Percentiles rank a stretch among this genome's conserved stretches.
Conservation (phyloP, 2,113 vertebrate genomes). For the Sinocyclocheilus anophthalmus region DNA sequence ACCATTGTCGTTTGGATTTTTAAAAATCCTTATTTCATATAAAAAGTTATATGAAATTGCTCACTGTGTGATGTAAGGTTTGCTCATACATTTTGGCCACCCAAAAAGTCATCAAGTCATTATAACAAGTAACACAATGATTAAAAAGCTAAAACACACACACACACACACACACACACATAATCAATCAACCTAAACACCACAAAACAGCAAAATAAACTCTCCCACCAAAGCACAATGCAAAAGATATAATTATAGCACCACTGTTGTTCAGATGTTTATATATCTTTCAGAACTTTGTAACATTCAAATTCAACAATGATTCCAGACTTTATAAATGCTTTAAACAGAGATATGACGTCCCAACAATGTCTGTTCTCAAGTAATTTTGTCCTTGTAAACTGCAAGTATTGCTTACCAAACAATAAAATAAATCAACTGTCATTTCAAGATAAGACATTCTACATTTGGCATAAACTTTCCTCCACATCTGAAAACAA, state of each 20-base stretch:
- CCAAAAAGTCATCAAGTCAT: background rate
- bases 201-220: no score
- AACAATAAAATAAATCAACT: background rate
- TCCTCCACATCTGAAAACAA: slow-evolving; percentile 16
- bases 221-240: background rate
- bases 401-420: background rate
- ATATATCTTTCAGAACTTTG: background rate
- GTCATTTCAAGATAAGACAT: background rate
- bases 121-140: slow-evolving; percentile 1
- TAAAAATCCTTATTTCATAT: background rate
- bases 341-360: background rate
- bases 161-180: background rate
- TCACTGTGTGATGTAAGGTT: background rate
- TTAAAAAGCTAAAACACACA: background rate
- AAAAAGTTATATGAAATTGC: background rate
- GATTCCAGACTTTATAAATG: background rate
- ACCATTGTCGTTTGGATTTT: background rate
- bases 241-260: slow-evolving; percentile 1
- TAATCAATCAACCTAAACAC: no score
- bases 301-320: slow-evolving; percentile 3
- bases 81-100: background rate
- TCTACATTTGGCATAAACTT: background rate
- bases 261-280: background rate
- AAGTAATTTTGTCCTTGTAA: background rate
- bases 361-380: background rate